Base-by-base conservation (phyloP, 2,797 vertebrate genomes). In the Phataginus tricuspis region DNA sequence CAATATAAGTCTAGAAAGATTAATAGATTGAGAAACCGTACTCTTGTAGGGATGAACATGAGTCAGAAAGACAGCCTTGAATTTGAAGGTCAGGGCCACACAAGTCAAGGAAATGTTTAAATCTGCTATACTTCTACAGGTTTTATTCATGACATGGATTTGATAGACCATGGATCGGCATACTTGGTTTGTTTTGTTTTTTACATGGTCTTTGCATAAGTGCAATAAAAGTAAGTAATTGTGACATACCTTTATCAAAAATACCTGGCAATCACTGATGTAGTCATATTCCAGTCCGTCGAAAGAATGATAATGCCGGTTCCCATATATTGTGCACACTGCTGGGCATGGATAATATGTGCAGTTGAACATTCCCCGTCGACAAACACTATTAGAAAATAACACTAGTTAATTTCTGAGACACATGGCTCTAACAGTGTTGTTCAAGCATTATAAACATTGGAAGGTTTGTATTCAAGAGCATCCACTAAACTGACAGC, bases 251-350 rank as follows among this genome's bases (percentile, higher is more conserved):
- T 99, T 99, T 77, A 99, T 98, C 96, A 99, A 98, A 96, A 99
- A 99, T 83, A 99, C 99, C 97, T 99, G 99, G 97, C 99, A 99
- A 98, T 99, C 99, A 77, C 99, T 99, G 98, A 99, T 98, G 96
- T 99, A 99, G 97, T 99, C 99, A 94, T 99, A 99, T 94, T 99
- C 99, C 61, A 99, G 93, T 8, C 99, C 99, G 19, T 99, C 99
- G 84, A 99, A 99, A 69, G 99, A 99, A 95, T 99, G 99, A 97
- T 99, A 99, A 97, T 99, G 99, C 23, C 99, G 98, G 97, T 99
- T 99, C 19, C 99, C 99, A 97, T 99, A 99, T 77, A 99, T 80
- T 1, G 99, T 99, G 94, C 99, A 99, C 31, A 99, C 99, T 23
- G 99, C 99, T 31, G 99, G 99, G 97, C 99, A 99, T 0, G 99